A percentile compares a stretch with the other conserved stretches of the same genome.
phyloP scores from a whole-genome alignment of 2,888 invertebrate genomes.

The Mesochorus sp. region DNA sequence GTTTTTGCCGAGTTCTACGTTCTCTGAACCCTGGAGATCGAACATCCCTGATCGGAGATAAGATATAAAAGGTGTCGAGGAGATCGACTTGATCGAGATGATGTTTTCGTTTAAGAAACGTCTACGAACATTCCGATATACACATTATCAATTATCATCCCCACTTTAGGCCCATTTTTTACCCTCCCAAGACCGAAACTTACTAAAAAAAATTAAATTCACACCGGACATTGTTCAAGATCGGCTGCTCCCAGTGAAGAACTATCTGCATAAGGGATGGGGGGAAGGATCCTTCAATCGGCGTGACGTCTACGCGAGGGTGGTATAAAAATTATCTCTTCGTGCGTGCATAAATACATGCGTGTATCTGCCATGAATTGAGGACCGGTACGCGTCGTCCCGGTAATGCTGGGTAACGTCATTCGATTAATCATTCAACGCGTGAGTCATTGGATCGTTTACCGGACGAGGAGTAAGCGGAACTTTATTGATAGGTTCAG shows the following conservation, averaged over 20 bases:
- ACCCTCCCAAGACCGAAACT: neutral
- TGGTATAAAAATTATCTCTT: slow-evolving; percentile 58
- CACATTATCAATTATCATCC: slow-evolving; percentile 33
- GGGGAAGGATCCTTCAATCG: slow-evolving; percentile 46
- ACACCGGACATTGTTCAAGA: slow-evolving; percentile 10
- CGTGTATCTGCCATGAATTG: slow-evolving; percentile 20
- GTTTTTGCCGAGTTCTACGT: neutral
- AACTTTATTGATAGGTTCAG: slow-evolving; percentile 62
- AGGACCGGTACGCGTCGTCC: slow-evolving; percentile 52
- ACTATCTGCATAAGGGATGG: neutral
- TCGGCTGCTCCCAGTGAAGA: slow-evolving; percentile 2
- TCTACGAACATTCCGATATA: slow-evolving; percentile 27
- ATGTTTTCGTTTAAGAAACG: slow-evolving; percentile 43
- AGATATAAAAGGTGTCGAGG: slow-evolving; percentile 41
- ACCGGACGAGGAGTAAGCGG: slow-evolving; percentile 60
- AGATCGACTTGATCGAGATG: slow-evolving; percentile 27
- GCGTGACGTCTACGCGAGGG: slow-evolving; percentile 59
- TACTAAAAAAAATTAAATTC: slow-evolving; percentile 4
- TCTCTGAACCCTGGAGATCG: slow-evolving; percentile 12
- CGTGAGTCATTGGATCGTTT: slow-evolving; percentile 74
- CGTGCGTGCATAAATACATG: slow-evolving; percentile 8
- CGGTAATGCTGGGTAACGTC: slow-evolving; percentile 62
- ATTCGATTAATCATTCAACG: slow-evolving; percentile 75
- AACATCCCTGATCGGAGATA: slow-evolving; percentile 28
- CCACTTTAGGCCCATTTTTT: neutral